phyloP scores from a whole-genome alignment of 64 coral and sea anemone species.

The Montipora foliosa region DNA sequence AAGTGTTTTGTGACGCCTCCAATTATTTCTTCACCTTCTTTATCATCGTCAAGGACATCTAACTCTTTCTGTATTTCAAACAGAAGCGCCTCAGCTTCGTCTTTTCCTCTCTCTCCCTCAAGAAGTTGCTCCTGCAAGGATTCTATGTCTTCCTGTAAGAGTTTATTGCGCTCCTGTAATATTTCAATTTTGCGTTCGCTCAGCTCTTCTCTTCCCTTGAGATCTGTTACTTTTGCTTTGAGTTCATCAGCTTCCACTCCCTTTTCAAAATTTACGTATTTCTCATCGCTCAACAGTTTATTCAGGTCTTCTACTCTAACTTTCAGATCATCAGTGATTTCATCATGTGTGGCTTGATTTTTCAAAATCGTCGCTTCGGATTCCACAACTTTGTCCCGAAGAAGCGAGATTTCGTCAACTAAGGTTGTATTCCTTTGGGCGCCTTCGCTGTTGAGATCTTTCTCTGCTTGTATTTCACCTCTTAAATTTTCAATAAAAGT shows the following conservation, averaged over 20 bases:
- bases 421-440: slow-evolving; percentile 46
- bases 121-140: slow-evolving; percentile 1
- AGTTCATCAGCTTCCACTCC: not conserved
- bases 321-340: slow-evolving; percentile 39
- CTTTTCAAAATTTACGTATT: not conserved
- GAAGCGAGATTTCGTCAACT: slow-evolving; percentile 26
- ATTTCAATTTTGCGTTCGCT: slow-evolving; percentile 23
- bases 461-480: slow-evolving; percentile 6
- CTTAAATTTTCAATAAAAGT: slow-evolving; percentile 26
- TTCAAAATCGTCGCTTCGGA: slow-evolving; percentile 10
- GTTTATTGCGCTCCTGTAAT: slow-evolving; percentile 30
- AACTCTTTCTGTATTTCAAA: slow-evolving; percentile 28
- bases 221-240: slow-evolving; percentile 7
- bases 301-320: slow-evolving; percentile 5
- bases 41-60: not conserved
- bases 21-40: not conserved
- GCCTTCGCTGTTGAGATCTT: not conserved
- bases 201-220: not conserved
- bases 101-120: slow-evolving; percentile 11
- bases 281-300: not conserved
- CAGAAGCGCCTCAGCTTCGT: slow-evolving; percentile 15
- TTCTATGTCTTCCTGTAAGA: not conserved
- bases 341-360: slow-evolving; percentile 22
- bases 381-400: not conserved
- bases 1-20: not conserved